A percentile compares a stretch with the other conserved stretches of the same genome.
These are phyloP conservation scores for Siniperca chuatsi DNA, from an alignment of 2,113 vertebrate species.

Conservation along the genomic window DNA sequence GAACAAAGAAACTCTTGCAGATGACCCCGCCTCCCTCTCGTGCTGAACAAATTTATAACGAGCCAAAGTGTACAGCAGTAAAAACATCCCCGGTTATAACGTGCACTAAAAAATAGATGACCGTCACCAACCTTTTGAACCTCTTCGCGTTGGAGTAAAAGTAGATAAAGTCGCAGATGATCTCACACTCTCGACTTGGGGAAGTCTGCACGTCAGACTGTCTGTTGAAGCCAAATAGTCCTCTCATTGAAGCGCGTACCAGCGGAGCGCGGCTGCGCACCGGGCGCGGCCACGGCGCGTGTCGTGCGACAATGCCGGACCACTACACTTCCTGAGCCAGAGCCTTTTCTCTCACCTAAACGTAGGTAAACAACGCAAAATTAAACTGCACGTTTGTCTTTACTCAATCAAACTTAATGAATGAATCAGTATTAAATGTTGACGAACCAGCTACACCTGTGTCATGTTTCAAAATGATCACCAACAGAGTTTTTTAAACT, in stretches of 20 bases:
- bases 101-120: not conserved
- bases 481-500: not conserved
- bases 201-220: constrained; percentile 57
- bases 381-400: not conserved
- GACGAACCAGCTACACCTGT: not conserved
- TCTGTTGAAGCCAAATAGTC: not conserved
- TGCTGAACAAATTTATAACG: constrained; percentile 42
- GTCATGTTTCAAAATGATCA: not conserved
- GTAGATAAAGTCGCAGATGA: constrained; percentile 13
- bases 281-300: constrained; percentile 43
- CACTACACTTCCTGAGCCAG: not conserved
- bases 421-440: not conserved
- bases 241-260: constrained; percentile 23
- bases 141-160: constrained; percentile 4
- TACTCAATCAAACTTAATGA: not conserved
- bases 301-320: not conserved
- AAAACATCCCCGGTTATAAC: not conserved
- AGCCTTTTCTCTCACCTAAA: not conserved
- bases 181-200: constrained; percentile 29
- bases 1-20: constrained; percentile 56
- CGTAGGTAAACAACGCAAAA: not conserved
- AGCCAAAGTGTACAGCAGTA: not conserved
- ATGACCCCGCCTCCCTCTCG: constrained; percentile 68
- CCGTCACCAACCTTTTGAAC: constrained; percentile 49
- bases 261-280: not conserved